Base-by-base conservation (phyloP, 2,797 vertebrate genomes). In the Anomalospiza imberbis region DNA sequence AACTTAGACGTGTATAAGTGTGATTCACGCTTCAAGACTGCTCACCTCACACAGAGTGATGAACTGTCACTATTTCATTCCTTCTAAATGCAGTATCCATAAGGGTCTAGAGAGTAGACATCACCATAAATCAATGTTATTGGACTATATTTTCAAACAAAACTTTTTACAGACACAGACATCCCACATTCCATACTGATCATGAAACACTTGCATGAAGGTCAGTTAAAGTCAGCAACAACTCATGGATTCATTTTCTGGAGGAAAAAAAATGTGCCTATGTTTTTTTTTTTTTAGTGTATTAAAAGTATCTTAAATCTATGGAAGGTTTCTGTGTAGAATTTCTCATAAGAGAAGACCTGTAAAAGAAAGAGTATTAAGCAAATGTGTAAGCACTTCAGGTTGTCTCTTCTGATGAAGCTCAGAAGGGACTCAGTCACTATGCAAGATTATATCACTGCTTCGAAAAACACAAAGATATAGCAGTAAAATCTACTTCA, bases 111-210 rank as follows among this genome's bases (percentile, higher is more conserved):
- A 97, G 88, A 96, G 83, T n/a, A 97, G 95, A 96, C 94, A 97
- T 96, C 94, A 93, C 91, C 60, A 91, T 98, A 97, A 97, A 97
- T 98, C 97, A 97, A 90, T 95, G 90, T 95, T 97, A 97, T 96
- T 97, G 94, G 94, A 94, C 90, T 92, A 74, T 97, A 97, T 97
- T 98, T 97, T 96, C 93, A 97, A 97, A 97, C 92, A 97, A 97
- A 98, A 97, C 77, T 93, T 97, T 96, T 97, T 95, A 86, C 89
- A 96, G 90, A 96, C 74, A 75, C 31, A 96, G 90, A 85, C 93
- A 90, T 92, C 73, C 34, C 55, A 94, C 87, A 89, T 96, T 95
- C 85, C 90, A 90, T 91, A 94, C 95, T 94, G 83, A 95, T 87
- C 94, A 85, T 91, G 94, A 62, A 94, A 92, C 60, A 78, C 74